Evolutionary conservation across 1,140 invertebrate genomes (phyloP).

Genomic region (Microplitis demolitor): DNA sequence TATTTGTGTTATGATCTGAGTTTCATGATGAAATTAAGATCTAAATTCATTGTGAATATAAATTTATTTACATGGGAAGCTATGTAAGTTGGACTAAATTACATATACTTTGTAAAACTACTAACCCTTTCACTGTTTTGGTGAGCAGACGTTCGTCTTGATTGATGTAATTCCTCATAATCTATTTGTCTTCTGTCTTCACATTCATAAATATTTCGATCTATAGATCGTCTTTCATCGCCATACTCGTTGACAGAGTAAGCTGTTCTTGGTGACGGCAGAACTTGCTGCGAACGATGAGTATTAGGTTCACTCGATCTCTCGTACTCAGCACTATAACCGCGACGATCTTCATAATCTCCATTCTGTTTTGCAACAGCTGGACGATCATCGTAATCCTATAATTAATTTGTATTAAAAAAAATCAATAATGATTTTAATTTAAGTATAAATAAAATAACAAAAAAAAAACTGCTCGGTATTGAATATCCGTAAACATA

Average conservation of each 20-base stretch:
- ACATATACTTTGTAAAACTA: background rate
- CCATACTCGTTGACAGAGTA: slow-evolving; percentile 42
- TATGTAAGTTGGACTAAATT: too few species aligned
- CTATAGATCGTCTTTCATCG: slow-evolving; percentile 45
- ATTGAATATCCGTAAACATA: background rate
- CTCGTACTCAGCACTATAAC: slow-evolving; percentile 40
- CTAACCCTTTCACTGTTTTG: slow-evolving; percentile 45
- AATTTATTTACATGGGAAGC: too few species aligned
- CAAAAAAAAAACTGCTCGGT: too few species aligned
- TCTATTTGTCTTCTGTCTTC: slow-evolving; percentile 46
- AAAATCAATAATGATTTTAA: background rate
- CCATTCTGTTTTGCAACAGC: slow-evolving; percentile 45
- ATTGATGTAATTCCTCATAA: slow-evolving; percentile 37
- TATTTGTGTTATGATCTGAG: too few species aligned
- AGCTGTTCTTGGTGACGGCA: slow-evolving; percentile 42
- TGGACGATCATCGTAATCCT: slow-evolving; percentile 51
- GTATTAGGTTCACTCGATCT: slow-evolving; percentile 37
- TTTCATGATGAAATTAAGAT: too few species aligned
- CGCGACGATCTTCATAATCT: slow-evolving; percentile 48
- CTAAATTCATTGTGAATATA: too few species aligned
- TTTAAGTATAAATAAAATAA: background rate
- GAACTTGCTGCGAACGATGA: slow-evolving; percentile 38
- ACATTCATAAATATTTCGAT: slow-evolving; percentile 46
- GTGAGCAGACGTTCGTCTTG: slow-evolving; percentile 18
- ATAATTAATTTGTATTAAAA: slow-evolving; percentile 11